A percentile compares a stretch with the other conserved stretches of the same genome.
Evolutionary conservation across 2,888 invertebrate genomes (phyloP).

Genomic region (Acleris emargana): DNA sequence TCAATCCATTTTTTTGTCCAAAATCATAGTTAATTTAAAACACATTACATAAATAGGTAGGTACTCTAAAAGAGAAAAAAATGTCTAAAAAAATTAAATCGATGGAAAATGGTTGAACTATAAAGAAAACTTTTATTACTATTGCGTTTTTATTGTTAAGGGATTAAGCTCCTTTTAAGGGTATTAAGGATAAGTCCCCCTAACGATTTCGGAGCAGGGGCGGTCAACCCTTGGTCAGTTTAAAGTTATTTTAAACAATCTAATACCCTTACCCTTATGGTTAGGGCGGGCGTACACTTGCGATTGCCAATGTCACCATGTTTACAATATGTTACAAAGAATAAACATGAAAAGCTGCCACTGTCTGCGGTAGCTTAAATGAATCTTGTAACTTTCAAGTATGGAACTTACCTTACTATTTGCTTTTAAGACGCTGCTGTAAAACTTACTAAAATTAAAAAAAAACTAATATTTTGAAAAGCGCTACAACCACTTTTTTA

Average conservation of each 20-base stretch:
- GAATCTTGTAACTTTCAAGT: too few species aligned
- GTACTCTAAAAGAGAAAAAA: too few species aligned
- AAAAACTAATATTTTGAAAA: too few species aligned
- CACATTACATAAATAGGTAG: too few species aligned
- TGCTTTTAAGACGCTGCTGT: too few species aligned
- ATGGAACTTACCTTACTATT: too few species aligned
- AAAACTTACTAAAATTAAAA: too few species aligned
- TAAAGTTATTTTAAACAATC: conserved; percentile 77
- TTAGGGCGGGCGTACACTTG: conserved; percentile 20
- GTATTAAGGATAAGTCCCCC: conserved; percentile 36
- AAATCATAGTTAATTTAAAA: neutral
- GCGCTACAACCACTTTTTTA: too few species aligned
- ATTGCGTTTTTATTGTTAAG: conserved; percentile 32
- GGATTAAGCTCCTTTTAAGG: conserved; percentile 36
- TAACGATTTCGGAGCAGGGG: conserved; percentile 47
- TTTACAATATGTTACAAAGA: neutral
- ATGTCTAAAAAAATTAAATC: neutral
- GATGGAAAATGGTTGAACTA: conserved; percentile 1
- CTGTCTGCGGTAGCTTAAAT: neutral
- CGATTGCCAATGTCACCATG: neutral
- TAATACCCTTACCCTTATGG: conserved; percentile 48
- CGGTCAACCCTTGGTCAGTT: conserved; percentile 60
- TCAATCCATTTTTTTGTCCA: too few species aligned
- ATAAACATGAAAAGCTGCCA: neutral
- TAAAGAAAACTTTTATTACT: conserved; percentile 20